Evolutionary conservation across 2,797 vertebrate genomes (phyloP).

Genomic region (Falco concolor): DNA sequence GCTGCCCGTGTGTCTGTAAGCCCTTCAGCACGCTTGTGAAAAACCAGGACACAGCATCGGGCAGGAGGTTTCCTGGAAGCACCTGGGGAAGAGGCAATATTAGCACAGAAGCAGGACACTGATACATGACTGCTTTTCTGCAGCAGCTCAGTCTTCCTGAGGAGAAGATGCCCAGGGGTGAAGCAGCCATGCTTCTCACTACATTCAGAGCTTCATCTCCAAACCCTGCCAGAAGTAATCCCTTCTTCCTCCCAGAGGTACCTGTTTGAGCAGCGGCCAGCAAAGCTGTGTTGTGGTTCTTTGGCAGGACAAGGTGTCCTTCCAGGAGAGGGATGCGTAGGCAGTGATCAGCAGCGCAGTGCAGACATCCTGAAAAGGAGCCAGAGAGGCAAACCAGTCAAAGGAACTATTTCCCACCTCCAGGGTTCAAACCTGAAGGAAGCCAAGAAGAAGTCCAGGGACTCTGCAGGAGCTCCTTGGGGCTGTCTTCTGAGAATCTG

Average conservation of each 20-base stretch:
- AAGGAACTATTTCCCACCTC: neutral
- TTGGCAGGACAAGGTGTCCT: constrained; percentile 90
- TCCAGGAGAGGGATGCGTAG: constrained; percentile 91
- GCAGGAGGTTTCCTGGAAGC: constrained; percentile 81
- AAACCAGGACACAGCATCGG: constrained; percentile 91
- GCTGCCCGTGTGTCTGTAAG: constrained; percentile 92
- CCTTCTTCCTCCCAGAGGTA: constrained; percentile 39
- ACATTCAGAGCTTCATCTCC: neutral
- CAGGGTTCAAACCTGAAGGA: neutral
- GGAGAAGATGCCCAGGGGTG: neutral
- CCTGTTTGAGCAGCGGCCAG: constrained; percentile 94
- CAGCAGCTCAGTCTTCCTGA: neutral
- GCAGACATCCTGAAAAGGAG: constrained; percentile 82
- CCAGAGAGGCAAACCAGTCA: neutral
- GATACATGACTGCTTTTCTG: neutral
- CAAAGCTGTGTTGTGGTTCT: constrained; percentile 88
- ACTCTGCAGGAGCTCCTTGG: neutral
- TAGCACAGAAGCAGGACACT: neutral
- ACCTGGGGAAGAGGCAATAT: constrained; percentile 76
- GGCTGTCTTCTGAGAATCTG: neutral
- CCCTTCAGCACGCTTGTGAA: constrained; percentile 88
- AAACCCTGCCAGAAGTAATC: neutral
- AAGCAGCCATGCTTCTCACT: neutral
- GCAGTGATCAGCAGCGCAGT: constrained; percentile 86
- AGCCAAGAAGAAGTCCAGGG: neutral